These are phyloP conservation scores for Scophthalmus maximus DNA, from an alignment of 2,113 vertebrate genomes.

Conservation along the genomic window DNA sequence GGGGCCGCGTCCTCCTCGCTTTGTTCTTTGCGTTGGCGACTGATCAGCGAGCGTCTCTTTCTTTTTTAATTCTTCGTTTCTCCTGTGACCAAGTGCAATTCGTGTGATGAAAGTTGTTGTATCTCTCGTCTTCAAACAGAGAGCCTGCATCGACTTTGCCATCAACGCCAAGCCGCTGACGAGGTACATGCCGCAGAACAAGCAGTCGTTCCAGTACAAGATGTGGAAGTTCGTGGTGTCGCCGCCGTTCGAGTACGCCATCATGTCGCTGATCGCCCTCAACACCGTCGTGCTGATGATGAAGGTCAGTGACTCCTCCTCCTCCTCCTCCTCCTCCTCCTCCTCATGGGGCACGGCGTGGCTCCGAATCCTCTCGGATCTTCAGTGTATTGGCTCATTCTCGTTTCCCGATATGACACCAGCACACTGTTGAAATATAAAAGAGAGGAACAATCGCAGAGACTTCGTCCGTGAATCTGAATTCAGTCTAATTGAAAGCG, in stretches of 20 bases:
- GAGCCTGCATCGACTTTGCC: constrained; percentile 98
- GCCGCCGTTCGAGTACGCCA: constrained; percentile 96
- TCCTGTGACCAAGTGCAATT: background rate
- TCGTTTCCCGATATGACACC: no score
- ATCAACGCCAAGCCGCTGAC: constrained; percentile 97
- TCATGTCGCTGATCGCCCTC: constrained; percentile 98
- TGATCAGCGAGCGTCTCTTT: constrained; percentile 43
- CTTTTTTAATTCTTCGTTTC: constrained; percentile 14
- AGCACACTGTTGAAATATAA: no score
- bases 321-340: no score
- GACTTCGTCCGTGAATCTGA: no score
- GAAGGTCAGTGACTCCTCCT: constrained; percentile 88
- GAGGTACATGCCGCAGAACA: constrained; percentile 96
- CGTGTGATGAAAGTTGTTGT: constrained; percentile 2
- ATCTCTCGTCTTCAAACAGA: constrained; percentile 79
- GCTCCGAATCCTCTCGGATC: background rate
- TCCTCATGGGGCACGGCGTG: no score
- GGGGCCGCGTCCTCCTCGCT: no score
- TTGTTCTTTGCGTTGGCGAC: constrained; percentile 15
- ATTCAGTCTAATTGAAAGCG: no score
- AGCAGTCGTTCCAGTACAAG: constrained; percentile 97
- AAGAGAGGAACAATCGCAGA: no score
- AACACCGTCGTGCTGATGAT: constrained; percentile 99
- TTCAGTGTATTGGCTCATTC: background rate
- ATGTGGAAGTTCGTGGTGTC: constrained; percentile 99